These are phyloP conservation scores for Lethocerus indicus DNA, from an alignment of 1,140 invertebrate genomes.

Conservation along the genomic window DNA sequence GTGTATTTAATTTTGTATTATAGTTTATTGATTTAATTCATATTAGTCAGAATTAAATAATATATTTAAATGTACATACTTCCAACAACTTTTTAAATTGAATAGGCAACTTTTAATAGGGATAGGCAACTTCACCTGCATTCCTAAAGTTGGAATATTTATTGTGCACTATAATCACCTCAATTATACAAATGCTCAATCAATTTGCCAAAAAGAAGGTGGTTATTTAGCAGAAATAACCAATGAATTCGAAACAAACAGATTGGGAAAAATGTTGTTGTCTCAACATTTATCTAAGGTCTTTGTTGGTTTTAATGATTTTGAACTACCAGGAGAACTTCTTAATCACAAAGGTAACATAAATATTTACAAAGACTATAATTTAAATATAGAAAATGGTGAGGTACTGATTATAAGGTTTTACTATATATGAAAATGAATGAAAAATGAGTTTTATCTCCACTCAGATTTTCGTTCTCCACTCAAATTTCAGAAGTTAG, in stretches of 20 bases:
- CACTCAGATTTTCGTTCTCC: no score
- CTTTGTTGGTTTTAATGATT: neutral
- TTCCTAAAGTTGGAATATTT: slow-evolving; percentile 34
- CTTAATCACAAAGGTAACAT: no score
- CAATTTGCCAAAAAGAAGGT: slow-evolving; percentile 31
- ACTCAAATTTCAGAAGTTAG: no score
- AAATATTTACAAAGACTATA: no score
- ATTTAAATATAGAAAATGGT: no score
- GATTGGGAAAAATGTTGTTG: slow-evolving; percentile 26
- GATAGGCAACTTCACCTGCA: slow-evolving; percentile 18
- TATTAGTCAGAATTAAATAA: neutral
- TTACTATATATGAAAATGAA: no score
- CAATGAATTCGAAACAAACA: slow-evolving; percentile 35
- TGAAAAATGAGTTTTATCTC: no score
- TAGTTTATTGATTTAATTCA: neutral
- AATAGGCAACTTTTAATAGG: no score
- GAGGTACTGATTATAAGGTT: no score
- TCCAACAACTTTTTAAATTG: slow-evolving; percentile 13
- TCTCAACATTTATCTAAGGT: neutral
- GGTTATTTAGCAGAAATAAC: slow-evolving; percentile 36
- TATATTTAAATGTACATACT: neutral
- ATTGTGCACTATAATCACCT: slow-evolving; percentile 25
- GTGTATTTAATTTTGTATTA: neutral
- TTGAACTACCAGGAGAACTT: no score
- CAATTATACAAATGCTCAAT: slow-evolving; percentile 35